phyloP scores from a whole-genome alignment of 2,797 vertebrate species.

The Molossus molossus region DNA sequence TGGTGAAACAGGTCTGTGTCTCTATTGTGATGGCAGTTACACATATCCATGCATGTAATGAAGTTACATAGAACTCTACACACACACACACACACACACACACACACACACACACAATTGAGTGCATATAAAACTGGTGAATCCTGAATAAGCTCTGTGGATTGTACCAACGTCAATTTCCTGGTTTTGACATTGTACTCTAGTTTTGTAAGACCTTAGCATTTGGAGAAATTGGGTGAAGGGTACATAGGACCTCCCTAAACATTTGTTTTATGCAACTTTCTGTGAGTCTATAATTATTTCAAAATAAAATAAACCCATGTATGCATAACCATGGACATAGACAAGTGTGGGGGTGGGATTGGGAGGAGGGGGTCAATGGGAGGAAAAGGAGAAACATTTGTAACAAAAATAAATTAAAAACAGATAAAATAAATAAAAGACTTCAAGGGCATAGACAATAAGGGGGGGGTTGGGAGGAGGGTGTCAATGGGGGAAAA shows the following conservation, averaged over 20 bases:
- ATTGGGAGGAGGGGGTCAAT: too few relatives aligned
- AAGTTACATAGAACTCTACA: not conserved
- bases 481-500: too few relatives aligned
- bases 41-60: not conserved
- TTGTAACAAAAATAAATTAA: too few relatives aligned
- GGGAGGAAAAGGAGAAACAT: too few relatives aligned
- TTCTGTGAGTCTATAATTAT: not conserved
- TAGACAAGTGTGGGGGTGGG: too few relatives aligned
- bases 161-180: not conserved
- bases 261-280: not conserved
- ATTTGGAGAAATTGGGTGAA: not conserved
- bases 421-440: too few relatives aligned
- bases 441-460: too few relatives aligned
- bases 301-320: constrained; percentile 5
- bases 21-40: not conserved
- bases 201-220: not conserved
- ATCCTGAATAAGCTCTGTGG: not conserved
- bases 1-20: not conserved
- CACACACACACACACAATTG: not conserved
- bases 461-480: too few relatives aligned
- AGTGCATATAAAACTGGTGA: not conserved
- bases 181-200: not conserved
- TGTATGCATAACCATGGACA: too few relatives aligned
- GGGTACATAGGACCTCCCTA: not conserved
- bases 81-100: not conserved